Evolutionary conservation across 92 coral and sea anemone genomes (phyloP).

Genomic region (Parazoanthus atlanticus): DNA sequence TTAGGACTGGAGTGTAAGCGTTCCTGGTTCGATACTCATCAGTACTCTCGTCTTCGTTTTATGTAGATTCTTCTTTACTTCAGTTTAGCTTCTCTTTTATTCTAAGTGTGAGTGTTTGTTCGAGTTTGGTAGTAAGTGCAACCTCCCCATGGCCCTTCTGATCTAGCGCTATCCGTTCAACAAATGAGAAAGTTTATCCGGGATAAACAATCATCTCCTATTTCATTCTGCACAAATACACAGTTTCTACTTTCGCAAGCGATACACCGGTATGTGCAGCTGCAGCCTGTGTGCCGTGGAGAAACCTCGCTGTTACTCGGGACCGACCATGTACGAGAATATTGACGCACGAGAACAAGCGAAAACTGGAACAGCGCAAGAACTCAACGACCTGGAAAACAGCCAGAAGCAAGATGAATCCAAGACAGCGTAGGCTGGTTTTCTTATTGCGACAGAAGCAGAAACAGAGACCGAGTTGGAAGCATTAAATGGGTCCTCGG

Average conservation of each 20-base stretch:
- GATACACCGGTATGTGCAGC: conserved; percentile 73
- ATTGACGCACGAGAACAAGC: conserved; percentile 18
- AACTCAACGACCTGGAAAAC: conserved; percentile 30
- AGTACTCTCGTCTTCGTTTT: too few species aligned
- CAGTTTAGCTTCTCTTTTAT: too few species aligned
- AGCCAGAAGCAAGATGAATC: conserved; percentile 3
- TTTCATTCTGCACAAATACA: neutral
- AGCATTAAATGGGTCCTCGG: too few species aligned
- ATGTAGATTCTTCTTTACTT: too few species aligned
- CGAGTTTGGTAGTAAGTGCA: too few species aligned
- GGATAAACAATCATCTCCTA: neutral
- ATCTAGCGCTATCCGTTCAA: too few species aligned
- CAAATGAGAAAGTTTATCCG: neutral
- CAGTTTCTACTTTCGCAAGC: conserved; percentile 87
- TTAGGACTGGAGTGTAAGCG: too few species aligned
- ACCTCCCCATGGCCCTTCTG: too few species aligned
- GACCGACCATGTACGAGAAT: conserved; percentile 35
- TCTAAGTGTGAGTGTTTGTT: too few species aligned
- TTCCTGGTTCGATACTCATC: too few species aligned
- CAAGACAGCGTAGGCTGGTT: neutral
- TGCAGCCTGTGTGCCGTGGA: conserved; percentile 81
- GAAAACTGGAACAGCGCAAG: conserved; percentile 23
- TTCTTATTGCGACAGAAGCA: neutral
- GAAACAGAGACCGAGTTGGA: neutral
- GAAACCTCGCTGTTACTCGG: conserved; percentile 73